Base-by-base conservation (phyloP, 2,113 vertebrate species). In the Spilogale gracilis region DNA sequence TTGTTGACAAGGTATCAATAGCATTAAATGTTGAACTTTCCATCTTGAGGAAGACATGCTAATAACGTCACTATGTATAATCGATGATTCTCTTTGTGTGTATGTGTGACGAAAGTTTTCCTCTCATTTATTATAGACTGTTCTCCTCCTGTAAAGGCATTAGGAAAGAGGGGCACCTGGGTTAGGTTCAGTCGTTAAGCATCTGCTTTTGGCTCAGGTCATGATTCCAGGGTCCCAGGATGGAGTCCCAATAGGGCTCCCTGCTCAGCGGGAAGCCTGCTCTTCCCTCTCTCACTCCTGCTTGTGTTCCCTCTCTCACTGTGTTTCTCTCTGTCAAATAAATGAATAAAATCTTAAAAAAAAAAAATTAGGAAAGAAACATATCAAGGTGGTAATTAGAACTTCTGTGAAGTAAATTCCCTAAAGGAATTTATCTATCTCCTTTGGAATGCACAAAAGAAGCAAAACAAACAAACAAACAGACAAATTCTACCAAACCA, bases 401-500 rank as follows among this genome's bases (percentile, higher is more conserved):
- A 94, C 43, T 56, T 91, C n/a, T 88, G 27, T 61, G 18, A 91
- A 81, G 76, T 38, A 56, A 14, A 43, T 54, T 60, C 65, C 9
- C 45, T 91, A 82, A 16, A 90, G 30, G 86, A 86, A 79, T 63
- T 83, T 90, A 82, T 82, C 25, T n/a, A n/a, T 82, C 18, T 83
- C 71, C 6, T 18, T 71, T 88, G 30, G 87, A 88, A 88, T 6
- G 3, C 14, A 95, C 54, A 67, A 56, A 90, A 81, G 54, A 67
- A 20, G 5, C 9, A 45, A 13, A 61, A 32, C 25, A 25, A 45
- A 45, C 65, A 69, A 67, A n/a, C 32, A 67, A 67, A 69, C 9
- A 32, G 6, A 12, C 61, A 38, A 38, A 38, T 38, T 38, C 38
- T 38, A 14, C 27, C 23, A 48, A 48, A 69, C 43, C 43, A 71